Evolutionary conservation across 2,797 vertebrate genomes (phyloP), one percentile per base, ranked within the genome.

Genomic region (Liparis tanakae): DNA sequence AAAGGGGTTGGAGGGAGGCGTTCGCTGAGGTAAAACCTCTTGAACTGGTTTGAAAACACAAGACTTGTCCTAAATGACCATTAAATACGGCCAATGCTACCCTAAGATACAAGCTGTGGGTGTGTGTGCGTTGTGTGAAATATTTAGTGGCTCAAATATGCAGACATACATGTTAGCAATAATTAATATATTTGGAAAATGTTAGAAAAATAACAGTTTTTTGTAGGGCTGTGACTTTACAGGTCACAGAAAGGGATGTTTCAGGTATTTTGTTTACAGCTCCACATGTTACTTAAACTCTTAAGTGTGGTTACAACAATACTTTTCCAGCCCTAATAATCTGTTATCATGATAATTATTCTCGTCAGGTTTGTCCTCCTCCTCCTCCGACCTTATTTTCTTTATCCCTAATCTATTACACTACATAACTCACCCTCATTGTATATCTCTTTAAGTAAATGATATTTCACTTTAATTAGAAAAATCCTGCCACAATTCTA

Each of bases 1-100:
- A 82, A 88, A 82, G 51, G 85, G 63, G 61, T 82, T 56, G 67
- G 63, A 70, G 20, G 59, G 37, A 71, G 69, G 72, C 68, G 53
- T 66, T 54, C 36, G 80, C 44, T 14, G 7, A 14, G 46, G 17
- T 53, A 50, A 63, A 82, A 70, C 62, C 59, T 80, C 54, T 37
- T 70, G 56, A 78, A 72, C 64, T 54, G 50, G 13, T 51, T 36
- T 25, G 33, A 65, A 76, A 86, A 80, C 46, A 64, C 48, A 50
- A n/a, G 48, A 56, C 48, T 67, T 60, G n/a, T 72, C 18, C 44
- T 33, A 39, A 69, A 54, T 56, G 37, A 61, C 25, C 34, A 25
- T 60, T 10, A 65, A 51, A 70, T 60, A 57, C 46, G 55, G 30
- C 43, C 9, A 13, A 15, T 17, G 9, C 43, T 59, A 15, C 22